Conservation (phyloP, 2,797 vertebrate species). For the Chiroxiphia lanceolata region DNA sequence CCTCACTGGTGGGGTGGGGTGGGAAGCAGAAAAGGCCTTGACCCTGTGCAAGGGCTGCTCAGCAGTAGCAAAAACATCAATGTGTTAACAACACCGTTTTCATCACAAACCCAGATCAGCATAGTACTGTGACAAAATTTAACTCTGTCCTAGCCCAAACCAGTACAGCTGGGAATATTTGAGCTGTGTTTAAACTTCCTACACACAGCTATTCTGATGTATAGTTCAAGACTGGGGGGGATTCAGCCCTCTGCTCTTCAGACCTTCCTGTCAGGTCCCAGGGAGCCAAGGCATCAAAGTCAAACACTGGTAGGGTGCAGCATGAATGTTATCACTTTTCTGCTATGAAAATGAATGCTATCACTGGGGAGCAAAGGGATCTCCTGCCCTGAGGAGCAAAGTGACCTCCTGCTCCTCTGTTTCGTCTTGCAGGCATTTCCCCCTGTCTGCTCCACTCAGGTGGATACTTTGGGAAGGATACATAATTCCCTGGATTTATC, state of each 20-base stretch:
- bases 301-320: background rate
- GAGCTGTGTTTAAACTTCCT: background rate
- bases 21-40: background rate
- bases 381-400: background rate
- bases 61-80: background rate
- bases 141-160: background rate
- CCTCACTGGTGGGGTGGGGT: accelerated
- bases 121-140: background rate
- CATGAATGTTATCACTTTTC: background rate
- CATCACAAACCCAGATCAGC: background rate
- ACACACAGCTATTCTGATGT: background rate
- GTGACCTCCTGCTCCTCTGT: background rate
- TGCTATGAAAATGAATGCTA: no score
- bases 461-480: background rate
- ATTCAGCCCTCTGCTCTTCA: background rate
- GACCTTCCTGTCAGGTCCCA: background rate
- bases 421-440: background rate
- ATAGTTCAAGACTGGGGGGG: background rate
- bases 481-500: background rate
- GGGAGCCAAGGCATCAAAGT: background rate
- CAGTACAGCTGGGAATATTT: background rate
- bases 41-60: background rate
- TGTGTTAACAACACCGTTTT: background rate
- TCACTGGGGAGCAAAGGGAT: background rate
- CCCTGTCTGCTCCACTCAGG: background rate